Percentiles rank a stretch among this genome's conserved stretches.
phyloP scores from a whole-genome alignment of 2,888 invertebrate genomes.

The Heliconius hortense region DNA sequence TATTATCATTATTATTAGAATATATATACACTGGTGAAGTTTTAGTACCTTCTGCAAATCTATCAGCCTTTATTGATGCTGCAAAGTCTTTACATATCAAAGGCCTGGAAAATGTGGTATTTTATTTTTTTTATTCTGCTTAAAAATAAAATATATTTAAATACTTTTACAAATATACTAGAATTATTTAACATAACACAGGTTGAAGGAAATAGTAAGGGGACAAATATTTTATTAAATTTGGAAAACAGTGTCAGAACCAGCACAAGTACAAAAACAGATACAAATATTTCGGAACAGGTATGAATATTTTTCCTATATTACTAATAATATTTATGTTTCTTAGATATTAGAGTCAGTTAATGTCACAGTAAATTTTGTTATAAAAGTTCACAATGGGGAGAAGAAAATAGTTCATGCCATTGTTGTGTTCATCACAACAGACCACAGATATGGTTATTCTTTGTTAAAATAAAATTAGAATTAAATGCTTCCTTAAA shows the following conservation, averaged over 20 bases:
- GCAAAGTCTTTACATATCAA: slow-evolving; percentile 69
- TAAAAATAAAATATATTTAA: background rate
- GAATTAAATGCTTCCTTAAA: no score
- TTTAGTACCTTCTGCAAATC: slow-evolving; percentile 57
- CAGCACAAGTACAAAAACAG: slow-evolving; percentile 18
- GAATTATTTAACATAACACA: slow-evolving; percentile 7
- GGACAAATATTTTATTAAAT: slow-evolving; percentile 18
- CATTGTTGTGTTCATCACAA: no score
- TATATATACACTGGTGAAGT: slow-evolving; percentile 74
- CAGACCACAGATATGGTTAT: no score
- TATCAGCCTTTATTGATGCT: slow-evolving; percentile 60
- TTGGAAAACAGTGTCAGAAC: slow-evolving; percentile 21
- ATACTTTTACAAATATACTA: background rate
- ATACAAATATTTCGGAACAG: slow-evolving; percentile 28
- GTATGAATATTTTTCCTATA: slow-evolving; percentile 10
- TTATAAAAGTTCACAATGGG: no score
- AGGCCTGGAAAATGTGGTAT: slow-evolving; percentile 68
- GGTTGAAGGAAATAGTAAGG: slow-evolving; percentile 28
- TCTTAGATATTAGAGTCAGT: background rate
- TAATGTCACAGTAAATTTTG: no score
- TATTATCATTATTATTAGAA: slow-evolving; percentile 63
- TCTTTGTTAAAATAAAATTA: no score
- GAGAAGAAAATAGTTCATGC: no score
- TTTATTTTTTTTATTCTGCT: background rate
- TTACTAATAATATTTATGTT: background rate